These are phyloP conservation scores for Eclectus roratus DNA, from an alignment of 2,113 vertebrate genomes.

Conservation along the genomic window DNA sequence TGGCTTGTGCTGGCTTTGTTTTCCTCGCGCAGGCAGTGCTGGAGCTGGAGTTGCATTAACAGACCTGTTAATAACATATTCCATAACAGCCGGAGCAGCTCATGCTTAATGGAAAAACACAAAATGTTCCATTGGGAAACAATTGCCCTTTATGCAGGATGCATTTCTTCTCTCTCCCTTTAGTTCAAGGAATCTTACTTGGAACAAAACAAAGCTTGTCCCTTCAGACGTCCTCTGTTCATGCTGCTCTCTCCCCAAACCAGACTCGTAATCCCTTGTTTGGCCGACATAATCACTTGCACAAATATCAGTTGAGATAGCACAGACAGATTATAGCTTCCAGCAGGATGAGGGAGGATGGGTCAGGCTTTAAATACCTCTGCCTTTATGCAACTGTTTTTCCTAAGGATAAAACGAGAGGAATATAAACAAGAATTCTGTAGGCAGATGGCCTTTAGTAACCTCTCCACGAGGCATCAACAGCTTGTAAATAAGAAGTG, in stretches of 20 bases:
- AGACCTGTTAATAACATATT: conserved; percentile 29
- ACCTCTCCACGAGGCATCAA: not conserved
- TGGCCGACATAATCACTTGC: conserved; percentile 36
- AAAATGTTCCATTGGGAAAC: conserved; percentile 32
- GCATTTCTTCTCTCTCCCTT: conserved; percentile 47
- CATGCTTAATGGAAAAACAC: conserved; percentile 34
- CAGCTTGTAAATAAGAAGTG: conserved; percentile 11
- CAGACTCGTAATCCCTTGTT: conserved; percentile 42
- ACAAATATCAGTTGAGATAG: conserved; percentile 55
- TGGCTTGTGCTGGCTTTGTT: conserved; percentile 14
- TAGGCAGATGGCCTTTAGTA: conserved; percentile 46
- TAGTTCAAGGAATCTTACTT: conserved; percentile 23
- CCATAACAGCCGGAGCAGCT: conserved; percentile 22
- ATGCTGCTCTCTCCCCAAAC: not conserved
- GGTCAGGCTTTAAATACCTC: conserved; percentile 55
- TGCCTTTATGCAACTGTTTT: conserved; percentile 50
- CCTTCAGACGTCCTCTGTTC: conserved; percentile 33
- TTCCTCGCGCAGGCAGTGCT: not conserved
- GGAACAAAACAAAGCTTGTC: conserved; percentile 50
- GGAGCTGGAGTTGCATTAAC: not conserved
- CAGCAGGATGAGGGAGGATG: conserved; percentile 22
- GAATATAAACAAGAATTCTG: conserved; percentile 46
- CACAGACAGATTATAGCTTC: conserved; percentile 49
- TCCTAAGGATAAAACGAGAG: conserved; percentile 46
- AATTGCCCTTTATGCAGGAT: conserved; percentile 11